phyloP scores from a whole-genome alignment of 2,113 vertebrate genomes.

The Typhlomys cinereus region DNA sequence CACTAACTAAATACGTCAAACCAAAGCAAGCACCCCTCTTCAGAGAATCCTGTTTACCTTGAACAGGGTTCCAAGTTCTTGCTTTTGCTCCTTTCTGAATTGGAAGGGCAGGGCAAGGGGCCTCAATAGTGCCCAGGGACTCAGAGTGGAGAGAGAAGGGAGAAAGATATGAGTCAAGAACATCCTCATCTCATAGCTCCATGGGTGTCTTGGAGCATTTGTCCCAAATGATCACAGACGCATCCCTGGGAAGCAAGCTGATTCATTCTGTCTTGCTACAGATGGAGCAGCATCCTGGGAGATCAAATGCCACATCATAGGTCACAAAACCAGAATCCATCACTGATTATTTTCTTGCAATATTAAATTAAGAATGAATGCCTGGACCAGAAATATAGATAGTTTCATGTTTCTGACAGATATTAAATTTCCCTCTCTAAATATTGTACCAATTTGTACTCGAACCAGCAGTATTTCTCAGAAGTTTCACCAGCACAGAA shows the following conservation, averaged over 20 bases:
- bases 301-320: background rate
- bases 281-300: background rate
- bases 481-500: background rate
- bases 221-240: background rate
- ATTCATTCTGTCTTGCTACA: background rate
- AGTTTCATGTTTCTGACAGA: background rate
- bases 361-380: slow-evolving; percentile 10
- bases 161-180: background rate
- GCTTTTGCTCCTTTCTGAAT: background rate
- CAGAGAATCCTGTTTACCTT: background rate
- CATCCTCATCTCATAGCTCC: no score
- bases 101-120: background rate
- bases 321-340: background rate
- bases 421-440: background rate
- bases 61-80: background rate
- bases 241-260: background rate
- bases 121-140: background rate
- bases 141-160: background rate
- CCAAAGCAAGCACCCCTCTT: background rate
- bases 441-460: background rate
- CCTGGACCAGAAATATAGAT: background rate
- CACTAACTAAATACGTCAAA: background rate
- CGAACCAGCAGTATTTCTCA: slow-evolving; percentile 8
- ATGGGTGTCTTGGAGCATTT: background rate
- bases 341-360: slow-evolving; percentile 17